phyloP scores from a whole-genome alignment of 2,113 vertebrate genomes.

The Cepphus grylle region DNA sequence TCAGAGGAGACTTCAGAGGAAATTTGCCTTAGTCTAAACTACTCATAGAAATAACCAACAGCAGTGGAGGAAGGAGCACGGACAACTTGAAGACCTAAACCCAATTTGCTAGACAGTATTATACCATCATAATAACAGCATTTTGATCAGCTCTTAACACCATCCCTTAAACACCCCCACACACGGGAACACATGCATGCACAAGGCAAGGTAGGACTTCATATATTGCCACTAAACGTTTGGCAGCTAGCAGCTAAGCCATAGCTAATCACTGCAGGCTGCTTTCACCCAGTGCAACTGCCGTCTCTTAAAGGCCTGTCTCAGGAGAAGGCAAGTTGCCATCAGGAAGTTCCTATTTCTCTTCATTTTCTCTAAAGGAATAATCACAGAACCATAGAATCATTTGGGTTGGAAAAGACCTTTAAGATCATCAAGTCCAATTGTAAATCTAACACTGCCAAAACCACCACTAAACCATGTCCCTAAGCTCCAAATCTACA shows the following conservation, averaged over 20 bases:
- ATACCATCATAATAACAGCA: not conserved
- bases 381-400: not conserved
- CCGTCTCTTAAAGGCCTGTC: not conserved
- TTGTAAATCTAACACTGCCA: not conserved
- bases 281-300: not conserved
- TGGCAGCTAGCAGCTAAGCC: not conserved
- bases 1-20: not conserved
- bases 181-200: accelerated
- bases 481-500: not conserved
- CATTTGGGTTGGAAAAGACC: not conserved
- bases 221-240: not conserved
- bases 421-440: not conserved
- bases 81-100: not conserved
- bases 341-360: not conserved
- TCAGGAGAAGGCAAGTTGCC: not conserved
- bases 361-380: not conserved
- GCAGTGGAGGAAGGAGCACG: not conserved
- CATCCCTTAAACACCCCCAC: not conserved
- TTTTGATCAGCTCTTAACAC: not conserved
- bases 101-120: not conserved
- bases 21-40: not conserved
- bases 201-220: not conserved
- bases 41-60: not conserved
- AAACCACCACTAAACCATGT: not conserved
- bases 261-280: not conserved